These are phyloP conservation scores for Phymatocera aterrima DNA, from an alignment of 2,888 invertebrate species.

Conservation along the genomic window DNA sequence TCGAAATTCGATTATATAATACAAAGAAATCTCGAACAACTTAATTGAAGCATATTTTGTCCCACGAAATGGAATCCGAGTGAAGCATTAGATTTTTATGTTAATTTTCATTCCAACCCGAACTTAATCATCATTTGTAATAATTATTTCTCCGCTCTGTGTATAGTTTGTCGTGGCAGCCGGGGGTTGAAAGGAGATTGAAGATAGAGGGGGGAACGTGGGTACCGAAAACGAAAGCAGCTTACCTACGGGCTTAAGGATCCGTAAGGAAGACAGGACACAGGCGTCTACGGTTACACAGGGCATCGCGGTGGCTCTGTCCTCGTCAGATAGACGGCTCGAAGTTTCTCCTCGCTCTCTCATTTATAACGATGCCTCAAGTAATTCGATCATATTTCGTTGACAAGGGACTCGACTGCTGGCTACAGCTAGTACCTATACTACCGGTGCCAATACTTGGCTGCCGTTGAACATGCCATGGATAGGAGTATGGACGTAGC, in stretches of 20 bases:
- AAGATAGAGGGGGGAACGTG: neutral
- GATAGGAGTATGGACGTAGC: no score
- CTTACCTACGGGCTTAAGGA: constrained; percentile 44
- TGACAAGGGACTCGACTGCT: constrained; percentile 29
- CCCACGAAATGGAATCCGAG: neutral
- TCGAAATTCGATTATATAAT: no score
- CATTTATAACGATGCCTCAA: constrained; percentile 44
- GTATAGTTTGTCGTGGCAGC: neutral
- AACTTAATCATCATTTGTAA: neutral
- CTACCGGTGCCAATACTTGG: no score
- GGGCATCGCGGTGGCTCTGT: constrained; percentile 16
- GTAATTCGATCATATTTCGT: constrained; percentile 44
- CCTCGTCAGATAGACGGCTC: neutral
- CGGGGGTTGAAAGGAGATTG: constrained; percentile 10
- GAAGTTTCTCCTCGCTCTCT: constrained; percentile 41
- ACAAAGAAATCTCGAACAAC: no score
- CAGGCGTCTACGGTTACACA: constrained; percentile 47
- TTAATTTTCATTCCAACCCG: no score
- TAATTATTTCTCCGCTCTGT: constrained; percentile 23
- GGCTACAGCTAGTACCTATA: neutral
- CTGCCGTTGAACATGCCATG: no score
- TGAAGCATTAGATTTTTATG: neutral
- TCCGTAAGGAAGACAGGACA: constrained; percentile 33
- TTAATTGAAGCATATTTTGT: no score
- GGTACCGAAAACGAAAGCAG: constrained; percentile 31